Conservation (phyloP, 2,113 vertebrate species). For the Thinocorus orbignyianus region DNA sequence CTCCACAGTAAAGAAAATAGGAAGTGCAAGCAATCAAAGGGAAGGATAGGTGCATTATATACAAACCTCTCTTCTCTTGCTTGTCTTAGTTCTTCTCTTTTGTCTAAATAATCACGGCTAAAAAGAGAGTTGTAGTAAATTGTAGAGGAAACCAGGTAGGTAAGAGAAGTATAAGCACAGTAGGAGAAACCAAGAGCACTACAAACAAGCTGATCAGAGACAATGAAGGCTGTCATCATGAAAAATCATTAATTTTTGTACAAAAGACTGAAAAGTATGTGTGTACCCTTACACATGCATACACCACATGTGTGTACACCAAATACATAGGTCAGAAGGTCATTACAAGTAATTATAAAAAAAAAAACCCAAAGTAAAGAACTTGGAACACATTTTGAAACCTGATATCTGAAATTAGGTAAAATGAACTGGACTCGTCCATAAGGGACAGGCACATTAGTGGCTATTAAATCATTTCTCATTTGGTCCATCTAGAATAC, state of each 20-base stretch:
- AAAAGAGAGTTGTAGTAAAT: slow-evolving; percentile 62
- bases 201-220: background rate
- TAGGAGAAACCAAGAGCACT: background rate
- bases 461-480: background rate
- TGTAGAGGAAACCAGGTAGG: slow-evolving; percentile 38
- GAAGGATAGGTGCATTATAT: background rate
- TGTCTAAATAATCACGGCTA: slow-evolving; percentile 90
- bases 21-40: slow-evolving; percentile 2
- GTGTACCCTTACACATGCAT: background rate
- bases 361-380: background rate
- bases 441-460: background rate
- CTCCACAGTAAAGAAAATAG: background rate
- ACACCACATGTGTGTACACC: background rate
- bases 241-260: background rate
- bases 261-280: background rate
- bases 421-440: background rate
- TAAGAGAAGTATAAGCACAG: background rate
- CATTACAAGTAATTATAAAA: background rate
- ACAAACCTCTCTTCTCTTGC: slow-evolving; percentile 94
- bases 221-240: background rate
- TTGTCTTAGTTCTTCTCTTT: slow-evolving; percentile 90
- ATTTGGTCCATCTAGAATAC: background rate
- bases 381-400: background rate
- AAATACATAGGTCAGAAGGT: accelerated
- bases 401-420: background rate